phyloP scores from a whole-genome alignment of 92 coral and sea anemone species.

The Porites cylindrica region DNA sequence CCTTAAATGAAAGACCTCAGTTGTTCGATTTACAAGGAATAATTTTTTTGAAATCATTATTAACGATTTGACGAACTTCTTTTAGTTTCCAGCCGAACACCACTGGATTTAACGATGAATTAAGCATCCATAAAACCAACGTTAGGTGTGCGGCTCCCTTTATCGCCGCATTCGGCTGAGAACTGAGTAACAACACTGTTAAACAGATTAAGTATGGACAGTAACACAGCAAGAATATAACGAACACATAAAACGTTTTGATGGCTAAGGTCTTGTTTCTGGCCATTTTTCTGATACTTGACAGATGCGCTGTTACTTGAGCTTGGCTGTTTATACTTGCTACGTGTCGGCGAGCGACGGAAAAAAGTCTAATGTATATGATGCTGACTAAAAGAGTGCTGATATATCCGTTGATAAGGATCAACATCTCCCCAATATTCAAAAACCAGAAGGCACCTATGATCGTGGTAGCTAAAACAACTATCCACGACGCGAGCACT shows the following conservation, averaged over 20 bases:
- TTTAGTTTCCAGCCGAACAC: constrained; percentile 32
- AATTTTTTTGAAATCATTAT: not conserved
- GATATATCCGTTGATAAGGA: not conserved
- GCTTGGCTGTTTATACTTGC: constrained; percentile 23
- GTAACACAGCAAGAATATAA: constrained; percentile 12
- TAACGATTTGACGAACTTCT: constrained; percentile 32
- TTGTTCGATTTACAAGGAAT: not conserved
- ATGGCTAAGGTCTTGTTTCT: constrained; percentile 27
- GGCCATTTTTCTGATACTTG: not conserved
- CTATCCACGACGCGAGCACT: not conserved
- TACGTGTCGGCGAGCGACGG: constrained; percentile 30
- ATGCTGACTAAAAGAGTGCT: constrained; percentile 8
- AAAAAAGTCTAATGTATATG: constrained; percentile 13
- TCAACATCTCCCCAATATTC: constrained; percentile 7
- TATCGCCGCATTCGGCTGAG: not conserved
- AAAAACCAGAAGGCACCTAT: not conserved
- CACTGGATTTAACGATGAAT: constrained; percentile 32
- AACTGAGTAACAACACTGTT: constrained; percentile 15
- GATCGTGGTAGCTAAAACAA: not conserved
- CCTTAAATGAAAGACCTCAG: not conserved
- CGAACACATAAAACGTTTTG: constrained; percentile 31
- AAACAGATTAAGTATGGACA: not conserved
- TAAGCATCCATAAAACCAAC: constrained; percentile 4
- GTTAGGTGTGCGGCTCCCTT: constrained; percentile 16
- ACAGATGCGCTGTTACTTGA: not conserved